Evolutionary conservation across 37 sponge, comb jelly and placozoan genomes (phyloP).

Genomic region (Axinella damicornis): DNA sequence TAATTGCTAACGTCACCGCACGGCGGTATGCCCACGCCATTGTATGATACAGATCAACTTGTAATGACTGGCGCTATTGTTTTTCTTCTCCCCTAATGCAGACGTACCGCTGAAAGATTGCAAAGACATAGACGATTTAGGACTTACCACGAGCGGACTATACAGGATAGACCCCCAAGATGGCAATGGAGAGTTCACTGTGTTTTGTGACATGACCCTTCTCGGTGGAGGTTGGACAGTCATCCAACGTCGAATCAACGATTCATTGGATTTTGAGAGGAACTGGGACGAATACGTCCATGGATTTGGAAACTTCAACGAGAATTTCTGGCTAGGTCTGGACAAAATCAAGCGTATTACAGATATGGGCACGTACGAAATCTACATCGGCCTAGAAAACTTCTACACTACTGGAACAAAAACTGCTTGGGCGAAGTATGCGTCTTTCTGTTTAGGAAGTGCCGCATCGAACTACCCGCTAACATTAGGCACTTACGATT

Average conservation of each 20-base stretch:
- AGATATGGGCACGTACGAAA: slow-evolving; percentile 14
- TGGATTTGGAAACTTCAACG: slow-evolving; percentile 70
- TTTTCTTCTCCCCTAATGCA: slow-evolving; percentile 18
- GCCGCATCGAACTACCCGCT: slow-evolving; percentile 41
- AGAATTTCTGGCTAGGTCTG: slow-evolving; percentile 80
- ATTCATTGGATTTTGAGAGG: slow-evolving; percentile 31
- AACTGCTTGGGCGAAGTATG: slow-evolving; percentile 24
- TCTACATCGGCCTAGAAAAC: slow-evolving; percentile 40
- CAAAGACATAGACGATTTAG: slow-evolving; percentile 57
- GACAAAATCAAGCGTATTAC: slow-evolving; percentile 64
- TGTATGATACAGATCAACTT: too few relatives aligned
- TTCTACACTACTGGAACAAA: neutral
- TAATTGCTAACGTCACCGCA: too few relatives aligned
- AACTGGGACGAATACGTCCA: slow-evolving; percentile 35
- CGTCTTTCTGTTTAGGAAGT: slow-evolving; percentile 36
- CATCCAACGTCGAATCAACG: slow-evolving; percentile 53
- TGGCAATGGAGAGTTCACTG: slow-evolving; percentile 30
- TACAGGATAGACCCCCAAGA: slow-evolving; percentile 32
- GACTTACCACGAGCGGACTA: slow-evolving; percentile 23
- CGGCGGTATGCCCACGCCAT: too few relatives aligned
- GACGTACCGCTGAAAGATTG: slow-evolving; percentile 48
- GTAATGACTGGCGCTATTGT: neutral
- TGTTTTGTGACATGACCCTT: slow-evolving; percentile 70
- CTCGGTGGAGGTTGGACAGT: slow-evolving; percentile 70
- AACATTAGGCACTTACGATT: slow-evolving; percentile 8